phyloP scores from a whole-genome alignment of 2,888 invertebrate species.

The Drosophila barbarae region DNA sequence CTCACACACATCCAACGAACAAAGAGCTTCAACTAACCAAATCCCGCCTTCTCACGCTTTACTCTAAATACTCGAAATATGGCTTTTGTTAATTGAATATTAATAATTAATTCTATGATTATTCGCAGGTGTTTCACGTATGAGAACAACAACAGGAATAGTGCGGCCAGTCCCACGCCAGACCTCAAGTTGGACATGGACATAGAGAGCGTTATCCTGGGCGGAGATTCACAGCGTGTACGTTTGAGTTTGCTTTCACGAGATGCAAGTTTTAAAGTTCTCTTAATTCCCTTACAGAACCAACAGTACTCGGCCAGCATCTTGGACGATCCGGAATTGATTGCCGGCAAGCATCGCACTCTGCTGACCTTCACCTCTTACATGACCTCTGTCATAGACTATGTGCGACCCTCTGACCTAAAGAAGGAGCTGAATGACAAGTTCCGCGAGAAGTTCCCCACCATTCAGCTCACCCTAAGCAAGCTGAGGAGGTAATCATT shows the following conservation, averaged over 20 bases:
- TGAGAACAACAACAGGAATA: constrained; percentile 77
- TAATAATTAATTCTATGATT: neutral
- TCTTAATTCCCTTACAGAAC: constrained; percentile 37
- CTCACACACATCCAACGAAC: constrained; percentile 60
- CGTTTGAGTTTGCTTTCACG: constrained; percentile 11
- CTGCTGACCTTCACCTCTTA: constrained; percentile 92
- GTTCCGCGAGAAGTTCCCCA: constrained; percentile 96
- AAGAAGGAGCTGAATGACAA: constrained; percentile 99
- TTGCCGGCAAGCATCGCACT: constrained; percentile 93
- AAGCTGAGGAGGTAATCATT: constrained; percentile 91
- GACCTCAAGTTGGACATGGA: constrained; percentile 78
- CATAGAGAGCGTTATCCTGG: constrained; percentile 69
- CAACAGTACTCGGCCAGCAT: constrained; percentile 90
- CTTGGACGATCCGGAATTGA: constrained; percentile 94
- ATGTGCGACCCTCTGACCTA: constrained; percentile 95
- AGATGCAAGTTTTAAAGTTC: too few species aligned
- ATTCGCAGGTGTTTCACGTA: constrained; percentile 77
- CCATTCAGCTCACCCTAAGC: constrained; percentile 95
- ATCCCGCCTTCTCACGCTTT: constrained; percentile 48
- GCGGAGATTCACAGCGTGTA: constrained; percentile 63
- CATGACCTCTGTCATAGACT: constrained; percentile 97
- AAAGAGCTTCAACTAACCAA: constrained; percentile 60
- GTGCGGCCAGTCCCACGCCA: constrained; percentile 77
- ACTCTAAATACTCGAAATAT: constrained; percentile 8
- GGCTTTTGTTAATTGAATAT: neutral